Conservation (phyloP, 2,797 vertebrate genomes). For the Epinephelus malabaricus region DNA sequence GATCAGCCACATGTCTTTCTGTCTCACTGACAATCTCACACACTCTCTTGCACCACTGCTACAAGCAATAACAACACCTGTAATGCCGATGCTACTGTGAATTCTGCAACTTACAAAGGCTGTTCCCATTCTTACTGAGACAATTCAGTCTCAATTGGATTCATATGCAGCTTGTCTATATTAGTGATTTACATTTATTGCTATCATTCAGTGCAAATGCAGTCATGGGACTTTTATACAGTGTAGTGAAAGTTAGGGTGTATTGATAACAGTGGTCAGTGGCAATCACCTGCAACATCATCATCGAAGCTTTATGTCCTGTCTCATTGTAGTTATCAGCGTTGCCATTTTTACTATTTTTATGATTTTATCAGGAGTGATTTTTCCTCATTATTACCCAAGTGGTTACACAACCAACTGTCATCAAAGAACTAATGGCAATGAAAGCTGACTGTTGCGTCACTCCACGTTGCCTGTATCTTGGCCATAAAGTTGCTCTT, state of each 20-base stretch:
- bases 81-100: background rate
- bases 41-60: background rate
- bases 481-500: too few relatives aligned
- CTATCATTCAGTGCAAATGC: background rate
- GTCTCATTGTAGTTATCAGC: background rate
- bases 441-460: too few relatives aligned
- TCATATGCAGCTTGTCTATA: background rate
- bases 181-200: background rate
- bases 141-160: background rate
- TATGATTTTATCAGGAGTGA: too few relatives aligned
- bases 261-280: background rate
- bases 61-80: slow-evolving; percentile 10
- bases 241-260: background rate
- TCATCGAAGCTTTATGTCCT: rapidly evolving
- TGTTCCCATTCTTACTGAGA: background rate
- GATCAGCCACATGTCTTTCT: slow-evolving; percentile 29
- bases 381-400: too few relatives aligned
- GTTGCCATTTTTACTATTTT: too few relatives aligned
- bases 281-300: background rate
- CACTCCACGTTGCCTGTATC: too few relatives aligned
- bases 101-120: background rate
- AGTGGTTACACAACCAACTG: too few relatives aligned
- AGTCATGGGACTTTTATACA: background rate
- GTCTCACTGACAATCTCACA: slow-evolving; percentile 16
- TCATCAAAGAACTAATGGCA: too few relatives aligned